Conservation (phyloP, 2,113 vertebrate genomes). For the Vulpes vulpes region DNA sequence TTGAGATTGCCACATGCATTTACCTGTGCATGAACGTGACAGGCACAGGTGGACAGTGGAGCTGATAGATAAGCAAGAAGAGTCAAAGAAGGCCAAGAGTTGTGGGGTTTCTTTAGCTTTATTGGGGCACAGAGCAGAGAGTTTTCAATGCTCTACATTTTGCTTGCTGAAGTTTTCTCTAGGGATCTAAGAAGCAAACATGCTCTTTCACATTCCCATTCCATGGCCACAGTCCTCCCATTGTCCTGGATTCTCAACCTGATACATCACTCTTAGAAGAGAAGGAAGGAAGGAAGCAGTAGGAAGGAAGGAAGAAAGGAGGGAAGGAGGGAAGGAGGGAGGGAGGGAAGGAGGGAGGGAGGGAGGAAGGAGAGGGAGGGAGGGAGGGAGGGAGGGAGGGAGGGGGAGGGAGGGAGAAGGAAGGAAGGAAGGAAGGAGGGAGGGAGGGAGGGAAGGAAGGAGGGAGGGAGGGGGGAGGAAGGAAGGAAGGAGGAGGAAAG, state of each 20-base stretch:
- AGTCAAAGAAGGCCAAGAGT: too few species aligned
- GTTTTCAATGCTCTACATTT: background rate
- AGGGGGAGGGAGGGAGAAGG: accelerated
- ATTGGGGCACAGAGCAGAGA: accelerated
- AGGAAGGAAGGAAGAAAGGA: accelerated
- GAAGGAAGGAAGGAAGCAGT: accelerated
- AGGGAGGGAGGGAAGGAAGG: accelerated
- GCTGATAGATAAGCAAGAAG: background rate
- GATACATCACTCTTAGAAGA: background rate
- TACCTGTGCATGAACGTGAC: background rate
- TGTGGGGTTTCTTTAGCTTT: background rate
- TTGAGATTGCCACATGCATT: accelerated
- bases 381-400: too few species aligned
- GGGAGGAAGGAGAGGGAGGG: too few species aligned
- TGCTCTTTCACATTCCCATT: too few species aligned
- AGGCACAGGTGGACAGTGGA: background rate
- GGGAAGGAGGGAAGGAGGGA: accelerated
- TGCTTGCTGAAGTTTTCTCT: background rate
- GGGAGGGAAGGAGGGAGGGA: too few species aligned
- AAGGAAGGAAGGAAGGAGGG: accelerated
- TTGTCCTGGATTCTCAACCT: background rate
- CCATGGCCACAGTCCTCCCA: background rate
- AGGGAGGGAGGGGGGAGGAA: too few species aligned
- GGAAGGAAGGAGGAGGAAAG: too few species aligned
- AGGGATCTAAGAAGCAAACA: background rate